Evolutionary conservation across 2,113 vertebrate genomes (phyloP).

Genomic region (Dinomys branickii): DNA sequence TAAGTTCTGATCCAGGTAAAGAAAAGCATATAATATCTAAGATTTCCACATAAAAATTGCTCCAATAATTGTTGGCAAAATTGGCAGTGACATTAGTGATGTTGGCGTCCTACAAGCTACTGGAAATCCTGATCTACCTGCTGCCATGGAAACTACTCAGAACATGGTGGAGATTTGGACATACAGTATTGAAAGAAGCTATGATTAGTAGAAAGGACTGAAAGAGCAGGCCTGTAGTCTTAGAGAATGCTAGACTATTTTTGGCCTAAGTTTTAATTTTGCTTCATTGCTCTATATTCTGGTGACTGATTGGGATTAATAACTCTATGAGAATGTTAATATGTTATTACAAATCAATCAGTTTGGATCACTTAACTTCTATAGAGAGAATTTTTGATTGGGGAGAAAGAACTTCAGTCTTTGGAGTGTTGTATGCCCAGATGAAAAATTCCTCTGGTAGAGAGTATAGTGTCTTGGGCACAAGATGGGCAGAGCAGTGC

Average conservation of each 20-base stretch:
- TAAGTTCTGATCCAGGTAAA: neutral
- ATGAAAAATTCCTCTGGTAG: neutral
- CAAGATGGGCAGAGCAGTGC: neutral
- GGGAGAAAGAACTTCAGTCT: neutral
- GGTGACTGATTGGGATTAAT: neutral
- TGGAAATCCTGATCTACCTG: neutral
- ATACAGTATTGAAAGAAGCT: neutral
- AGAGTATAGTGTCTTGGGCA: neutral
- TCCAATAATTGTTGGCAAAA: neutral
- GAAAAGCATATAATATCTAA: neutral
- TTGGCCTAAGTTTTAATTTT: slow-evolving; percentile 46
- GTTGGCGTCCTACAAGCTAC: neutral
- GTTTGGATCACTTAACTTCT: slow-evolving; percentile 11
- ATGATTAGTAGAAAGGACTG: neutral
- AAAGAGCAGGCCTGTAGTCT: neutral
- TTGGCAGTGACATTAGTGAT: neutral
- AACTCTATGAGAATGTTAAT: slow-evolving; percentile 2
- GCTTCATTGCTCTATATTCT: neutral
- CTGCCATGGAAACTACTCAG: neutral
- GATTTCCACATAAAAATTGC: neutral
- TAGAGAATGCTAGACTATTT: neutral
- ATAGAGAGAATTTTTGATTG: neutral
- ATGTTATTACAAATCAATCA: slow-evolving; percentile 39
- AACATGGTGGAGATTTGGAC: neutral
- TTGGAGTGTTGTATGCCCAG: neutral